Evolutionary conservation across 2,888 invertebrate genomes (phyloP).

Genomic region (Melieria crassipennis): DNA sequence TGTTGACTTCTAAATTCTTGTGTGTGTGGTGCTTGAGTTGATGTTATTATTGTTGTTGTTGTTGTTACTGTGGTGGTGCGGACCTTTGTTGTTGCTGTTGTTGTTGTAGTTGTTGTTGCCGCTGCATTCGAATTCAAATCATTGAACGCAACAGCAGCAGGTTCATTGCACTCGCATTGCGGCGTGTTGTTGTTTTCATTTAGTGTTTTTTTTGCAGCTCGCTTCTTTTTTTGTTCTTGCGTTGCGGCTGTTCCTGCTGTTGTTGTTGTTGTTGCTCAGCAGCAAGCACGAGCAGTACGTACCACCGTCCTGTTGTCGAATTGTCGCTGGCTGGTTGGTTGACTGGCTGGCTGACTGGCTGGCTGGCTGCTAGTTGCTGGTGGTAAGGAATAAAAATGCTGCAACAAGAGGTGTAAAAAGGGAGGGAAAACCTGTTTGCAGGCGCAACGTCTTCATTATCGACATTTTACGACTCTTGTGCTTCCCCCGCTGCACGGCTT

Average conservation of each 20-base stretch:
- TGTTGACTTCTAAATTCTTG: no score
- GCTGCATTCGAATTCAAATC: not conserved
- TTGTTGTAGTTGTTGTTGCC: conserved; percentile 16
- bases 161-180: not conserved
- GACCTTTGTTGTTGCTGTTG: conserved; percentile 14
- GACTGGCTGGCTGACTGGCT: not conserved
- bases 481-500: not conserved
- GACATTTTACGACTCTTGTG: conserved; percentile 19
- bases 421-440: conserved; percentile 25
- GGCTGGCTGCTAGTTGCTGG: not conserved
- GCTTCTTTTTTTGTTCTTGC: not conserved
- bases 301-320: not conserved
- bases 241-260: not conserved
- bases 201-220: conserved; percentile 7
- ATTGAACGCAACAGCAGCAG: conserved; percentile 3
- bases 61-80: not conserved
- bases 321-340: not conserved
- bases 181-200: not conserved
- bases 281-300: not conserved
- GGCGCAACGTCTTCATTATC: conserved; percentile 34
- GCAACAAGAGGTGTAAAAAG: not conserved
- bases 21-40: not conserved
- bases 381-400: conserved; percentile 6
- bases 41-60: conserved; percentile 6
- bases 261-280: not conserved